A percentile compares a stretch with the other conserved stretches of the same genome.
Evolutionary conservation across 2,888 invertebrate genomes (phyloP).

Genomic region (Nomada fabriciana): DNA sequence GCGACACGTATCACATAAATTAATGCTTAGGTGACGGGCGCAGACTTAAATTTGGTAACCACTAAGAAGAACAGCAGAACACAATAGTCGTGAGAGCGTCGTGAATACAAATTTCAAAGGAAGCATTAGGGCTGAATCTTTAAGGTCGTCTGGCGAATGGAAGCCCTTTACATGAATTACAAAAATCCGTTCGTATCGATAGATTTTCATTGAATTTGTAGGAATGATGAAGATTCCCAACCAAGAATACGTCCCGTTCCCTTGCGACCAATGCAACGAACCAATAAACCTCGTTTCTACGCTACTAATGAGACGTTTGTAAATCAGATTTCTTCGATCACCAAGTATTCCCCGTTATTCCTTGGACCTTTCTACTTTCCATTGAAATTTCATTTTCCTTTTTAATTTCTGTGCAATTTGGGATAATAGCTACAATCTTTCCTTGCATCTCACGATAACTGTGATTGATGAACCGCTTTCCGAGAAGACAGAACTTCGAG

Average conservation of each 20-base stretch:
- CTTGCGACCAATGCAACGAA: not conserved
- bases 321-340: not conserved
- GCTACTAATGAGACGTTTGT: constrained; percentile 3
- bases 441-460: too few relatives aligned
- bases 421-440: not conserved
- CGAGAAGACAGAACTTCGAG: too few relatives aligned
- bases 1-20: constrained; percentile 25
- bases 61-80: constrained; percentile 39
- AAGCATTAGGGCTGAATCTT: constrained; percentile 48
- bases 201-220: not conserved
- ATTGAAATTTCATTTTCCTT: too few relatives aligned
- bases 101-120: constrained; percentile 57
- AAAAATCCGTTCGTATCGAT: not conserved
- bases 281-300: constrained; percentile 1
- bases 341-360: constrained; percentile 6
- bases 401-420: not conserved
- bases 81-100: constrained; percentile 3
- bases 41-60: constrained; percentile 41
- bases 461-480: too few relatives aligned
- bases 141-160: constrained; percentile 15
- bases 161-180: not conserved
- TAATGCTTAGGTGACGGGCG: constrained; percentile 24
- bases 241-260: not conserved
- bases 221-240: not conserved
- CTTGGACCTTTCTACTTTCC: too few relatives aligned